Percentiles rank a stretch among this genome's conserved stretches.
These are phyloP conservation scores for Mobula birostris DNA, from an alignment of 2,113 vertebrate genomes.

Conservation along the genomic window DNA sequence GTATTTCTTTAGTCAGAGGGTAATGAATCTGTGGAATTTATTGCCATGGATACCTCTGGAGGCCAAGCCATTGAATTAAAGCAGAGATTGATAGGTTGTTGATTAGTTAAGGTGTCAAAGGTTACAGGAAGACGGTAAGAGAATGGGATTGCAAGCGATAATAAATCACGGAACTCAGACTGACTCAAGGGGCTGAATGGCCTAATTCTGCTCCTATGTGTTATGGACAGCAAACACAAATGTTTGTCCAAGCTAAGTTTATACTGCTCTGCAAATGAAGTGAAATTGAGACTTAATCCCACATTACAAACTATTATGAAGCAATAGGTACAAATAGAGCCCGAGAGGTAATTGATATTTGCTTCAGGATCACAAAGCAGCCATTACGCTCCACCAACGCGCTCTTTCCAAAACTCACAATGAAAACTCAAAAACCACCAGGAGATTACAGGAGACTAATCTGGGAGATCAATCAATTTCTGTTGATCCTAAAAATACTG, in stretches of 20 bases:
- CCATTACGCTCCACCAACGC: background rate
- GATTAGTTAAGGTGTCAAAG: too few relatives aligned
- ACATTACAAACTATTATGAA: background rate
- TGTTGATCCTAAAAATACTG: background rate
- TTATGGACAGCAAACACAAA: background rate
- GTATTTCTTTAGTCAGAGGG: too few relatives aligned
- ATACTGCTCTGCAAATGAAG: background rate
- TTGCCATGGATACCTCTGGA: too few relatives aligned
- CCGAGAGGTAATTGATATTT: background rate
- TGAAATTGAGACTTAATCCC: background rate
- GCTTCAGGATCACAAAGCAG: background rate
- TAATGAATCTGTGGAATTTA: too few relatives aligned
- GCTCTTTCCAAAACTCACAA: background rate
- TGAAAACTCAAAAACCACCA: constrained; percentile 1
- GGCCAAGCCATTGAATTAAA: too few relatives aligned
- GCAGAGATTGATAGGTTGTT: too few relatives aligned
- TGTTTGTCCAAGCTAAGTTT: background rate
- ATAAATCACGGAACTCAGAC: too few relatives aligned
- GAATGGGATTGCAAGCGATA: too few relatives aligned
- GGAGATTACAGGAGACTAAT: background rate
- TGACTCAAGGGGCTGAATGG: too few relatives aligned
- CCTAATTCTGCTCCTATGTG: too few relatives aligned
- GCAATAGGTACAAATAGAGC: background rate
- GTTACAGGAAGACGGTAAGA: too few relatives aligned
- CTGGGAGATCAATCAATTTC: background rate